phyloP scores from a whole-genome alignment of 64 coral and sea anemone genomes.

The Actinia tenebrosa region DNA sequence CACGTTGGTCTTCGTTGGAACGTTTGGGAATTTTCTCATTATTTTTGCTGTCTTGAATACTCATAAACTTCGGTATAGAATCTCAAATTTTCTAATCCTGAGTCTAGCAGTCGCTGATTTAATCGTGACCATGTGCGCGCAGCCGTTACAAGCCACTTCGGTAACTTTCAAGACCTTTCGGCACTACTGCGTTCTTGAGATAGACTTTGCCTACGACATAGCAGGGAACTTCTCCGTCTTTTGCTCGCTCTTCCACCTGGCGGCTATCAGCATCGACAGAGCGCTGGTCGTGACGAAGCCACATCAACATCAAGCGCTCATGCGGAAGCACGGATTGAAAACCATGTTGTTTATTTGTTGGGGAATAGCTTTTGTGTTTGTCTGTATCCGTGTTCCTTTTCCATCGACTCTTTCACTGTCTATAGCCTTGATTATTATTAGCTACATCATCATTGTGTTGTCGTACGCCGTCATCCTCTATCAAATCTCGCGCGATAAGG shows the following conservation, averaged over 20 bases:
- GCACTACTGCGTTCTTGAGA: neutral
- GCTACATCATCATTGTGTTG: constrained; percentile 10
- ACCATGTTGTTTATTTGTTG: constrained; percentile 16
- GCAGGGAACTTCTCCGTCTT: constrained; percentile 16
- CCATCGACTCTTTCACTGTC: neutral
- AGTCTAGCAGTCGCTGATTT: constrained; percentile 40
- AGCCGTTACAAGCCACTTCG: neutral
- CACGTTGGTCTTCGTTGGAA: neutral
- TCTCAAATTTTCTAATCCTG: constrained; percentile 21
- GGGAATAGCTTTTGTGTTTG: constrained; percentile 3
- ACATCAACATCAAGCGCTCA: constrained; percentile 3
- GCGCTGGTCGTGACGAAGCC: constrained; percentile 13
- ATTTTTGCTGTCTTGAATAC: constrained; percentile 19
- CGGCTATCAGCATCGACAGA: constrained; percentile 34
- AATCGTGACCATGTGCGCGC: constrained; percentile 15
- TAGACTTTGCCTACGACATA: constrained; percentile 21
- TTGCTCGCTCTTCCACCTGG: constrained; percentile 11
- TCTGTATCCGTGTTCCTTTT: constrained; percentile 24
- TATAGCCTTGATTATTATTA: neutral
- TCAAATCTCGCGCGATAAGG: neutral
- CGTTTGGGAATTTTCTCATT: constrained; percentile 23
- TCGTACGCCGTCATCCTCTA: constrained; percentile 16
- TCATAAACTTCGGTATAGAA: neutral
- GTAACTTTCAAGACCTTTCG: constrained; percentile 2
- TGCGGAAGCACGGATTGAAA: constrained; percentile 24